These are phyloP conservation scores for Ailurus styani DNA, from an alignment of 2,113 vertebrate species.

Conservation along the genomic window DNA sequence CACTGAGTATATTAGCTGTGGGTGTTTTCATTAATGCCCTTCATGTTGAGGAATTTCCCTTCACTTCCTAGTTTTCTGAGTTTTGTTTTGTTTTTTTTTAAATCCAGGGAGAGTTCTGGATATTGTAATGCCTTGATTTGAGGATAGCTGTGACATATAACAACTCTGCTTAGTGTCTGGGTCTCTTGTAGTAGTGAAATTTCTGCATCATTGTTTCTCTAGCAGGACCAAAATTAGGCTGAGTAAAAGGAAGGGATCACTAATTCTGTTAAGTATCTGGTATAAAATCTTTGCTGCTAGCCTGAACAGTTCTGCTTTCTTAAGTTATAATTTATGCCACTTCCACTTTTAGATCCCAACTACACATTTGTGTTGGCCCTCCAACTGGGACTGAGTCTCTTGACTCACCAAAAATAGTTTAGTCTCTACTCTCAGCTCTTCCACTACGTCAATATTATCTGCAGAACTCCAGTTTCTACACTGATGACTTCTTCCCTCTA, in stretches of 20 bases:
- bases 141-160: neutral
- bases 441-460: neutral
- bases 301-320: neutral
- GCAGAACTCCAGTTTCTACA: neutral
- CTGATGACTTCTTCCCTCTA: neutral
- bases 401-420: neutral
- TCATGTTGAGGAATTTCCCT: neutral
- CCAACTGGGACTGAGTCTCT: neutral
- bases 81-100: neutral
- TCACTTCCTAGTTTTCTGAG: neutral
- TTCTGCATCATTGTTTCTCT: neutral
- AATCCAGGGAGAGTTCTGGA: neutral
- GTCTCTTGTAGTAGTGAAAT: neutral
- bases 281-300: neutral
- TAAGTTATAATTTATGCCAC: neutral
- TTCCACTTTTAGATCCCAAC: neutral
- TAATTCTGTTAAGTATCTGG: neutral
- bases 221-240: neutral
- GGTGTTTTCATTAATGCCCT: neutral
- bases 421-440: neutral
- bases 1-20: neutral
- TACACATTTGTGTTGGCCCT: neutral
- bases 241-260: neutral
- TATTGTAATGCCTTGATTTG: neutral
- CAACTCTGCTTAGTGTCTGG: neutral